Evolutionary conservation across 2,797 vertebrate species (phyloP).

Genomic region (Bovichtus diacanthus): DNA sequence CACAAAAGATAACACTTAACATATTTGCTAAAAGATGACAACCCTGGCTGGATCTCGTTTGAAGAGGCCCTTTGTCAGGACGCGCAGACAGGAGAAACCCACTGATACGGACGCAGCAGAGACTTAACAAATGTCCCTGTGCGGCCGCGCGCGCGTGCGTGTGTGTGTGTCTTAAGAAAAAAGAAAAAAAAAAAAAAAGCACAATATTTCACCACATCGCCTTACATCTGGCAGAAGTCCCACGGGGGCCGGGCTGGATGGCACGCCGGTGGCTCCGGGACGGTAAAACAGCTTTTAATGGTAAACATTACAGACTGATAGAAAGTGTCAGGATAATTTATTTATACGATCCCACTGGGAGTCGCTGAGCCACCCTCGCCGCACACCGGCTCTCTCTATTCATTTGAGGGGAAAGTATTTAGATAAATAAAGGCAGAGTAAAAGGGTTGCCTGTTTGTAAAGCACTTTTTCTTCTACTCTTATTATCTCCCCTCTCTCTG

Average conservation of each 20-base stretch:
- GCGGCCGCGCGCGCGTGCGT: no score
- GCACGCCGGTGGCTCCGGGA: slow-evolving; percentile 91
- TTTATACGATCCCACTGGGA: slow-evolving; percentile 76
- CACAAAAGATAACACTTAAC: slow-evolving; percentile 99
- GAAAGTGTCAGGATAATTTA: slow-evolving; percentile 83
- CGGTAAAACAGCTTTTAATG: slow-evolving; percentile 90
- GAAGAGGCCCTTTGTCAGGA: slow-evolving; percentile 92
- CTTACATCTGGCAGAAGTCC: slow-evolving; percentile 92
- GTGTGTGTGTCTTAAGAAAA: not conserved
- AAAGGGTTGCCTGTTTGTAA: slow-evolving; percentile 69
- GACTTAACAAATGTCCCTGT: slow-evolving; percentile 91
- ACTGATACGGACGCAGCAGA: slow-evolving; percentile 84
- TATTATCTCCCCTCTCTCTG: slow-evolving; percentile 64
- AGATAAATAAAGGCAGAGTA: slow-evolving; percentile 74
- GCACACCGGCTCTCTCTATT: slow-evolving; percentile 62
- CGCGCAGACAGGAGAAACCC: slow-evolving; percentile 89
- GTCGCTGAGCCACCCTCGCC: slow-evolving; percentile 58
- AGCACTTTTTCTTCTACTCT: slow-evolving; percentile 61
- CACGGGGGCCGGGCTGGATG: slow-evolving; percentile 88
- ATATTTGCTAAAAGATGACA: slow-evolving; percentile 99
- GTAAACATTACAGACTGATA: slow-evolving; percentile 90
- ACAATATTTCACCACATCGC: slow-evolving; percentile 90
- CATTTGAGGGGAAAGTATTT: slow-evolving; percentile 70
- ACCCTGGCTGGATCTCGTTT: slow-evolving; percentile 94
- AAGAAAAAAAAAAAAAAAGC: no score